phyloP scores from a whole-genome alignment of 2,797 vertebrate genomes.

The Poeciliopsis paucimaculata region DNA sequence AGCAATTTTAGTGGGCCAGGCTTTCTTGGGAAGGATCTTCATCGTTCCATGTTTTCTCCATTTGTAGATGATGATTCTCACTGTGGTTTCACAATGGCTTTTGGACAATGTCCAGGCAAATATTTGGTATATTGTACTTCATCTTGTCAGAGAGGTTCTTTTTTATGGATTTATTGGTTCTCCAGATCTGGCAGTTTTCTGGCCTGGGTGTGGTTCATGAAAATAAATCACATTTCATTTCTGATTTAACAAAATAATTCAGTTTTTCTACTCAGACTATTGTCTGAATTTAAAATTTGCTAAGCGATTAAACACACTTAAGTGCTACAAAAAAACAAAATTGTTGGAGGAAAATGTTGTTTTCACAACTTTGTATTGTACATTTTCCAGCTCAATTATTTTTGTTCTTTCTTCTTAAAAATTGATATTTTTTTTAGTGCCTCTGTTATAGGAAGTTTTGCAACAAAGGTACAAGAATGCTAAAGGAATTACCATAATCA shows the following conservation, averaged over 20 bases:
- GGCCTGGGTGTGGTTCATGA: background rate
- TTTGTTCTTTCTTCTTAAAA: background rate
- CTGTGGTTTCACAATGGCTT: background rate
- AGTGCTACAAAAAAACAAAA: background rate
- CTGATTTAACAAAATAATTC: background rate
- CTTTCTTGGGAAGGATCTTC: background rate
- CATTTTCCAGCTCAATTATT: background rate
- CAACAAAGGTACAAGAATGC: constrained; percentile 23
- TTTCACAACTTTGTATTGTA: background rate
- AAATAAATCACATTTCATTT: background rate
- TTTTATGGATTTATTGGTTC: background rate
- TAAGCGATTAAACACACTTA: background rate
- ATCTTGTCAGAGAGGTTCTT: background rate
- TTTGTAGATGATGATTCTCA: background rate
- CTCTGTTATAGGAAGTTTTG: background rate
- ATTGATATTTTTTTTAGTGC: constrained; percentile 21
- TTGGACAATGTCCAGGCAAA: background rate
- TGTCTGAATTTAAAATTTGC: background rate
- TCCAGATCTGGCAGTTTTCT: background rate
- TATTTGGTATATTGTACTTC: background rate
- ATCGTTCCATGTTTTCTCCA: background rate
- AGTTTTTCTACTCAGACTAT: background rate
- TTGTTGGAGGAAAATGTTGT: background rate
- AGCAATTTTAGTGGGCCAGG: background rate
- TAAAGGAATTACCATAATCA: constrained; percentile 74